These are phyloP conservation scores for Drosophila buzzatii DNA, from an alignment of 2,888 invertebrate species.

Conservation along the genomic window DNA sequence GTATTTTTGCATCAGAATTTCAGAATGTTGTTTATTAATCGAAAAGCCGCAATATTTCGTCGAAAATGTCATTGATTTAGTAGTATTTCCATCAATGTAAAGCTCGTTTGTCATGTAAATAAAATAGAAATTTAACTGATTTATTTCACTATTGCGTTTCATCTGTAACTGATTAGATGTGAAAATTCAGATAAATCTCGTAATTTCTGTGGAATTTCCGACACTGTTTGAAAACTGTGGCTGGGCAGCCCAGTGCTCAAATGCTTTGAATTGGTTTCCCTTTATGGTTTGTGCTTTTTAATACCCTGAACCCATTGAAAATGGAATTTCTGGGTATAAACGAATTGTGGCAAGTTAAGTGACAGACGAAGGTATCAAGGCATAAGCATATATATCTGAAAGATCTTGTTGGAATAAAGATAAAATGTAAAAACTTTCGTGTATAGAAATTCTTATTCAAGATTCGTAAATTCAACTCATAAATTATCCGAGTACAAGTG, in stretches of 20 bases:
- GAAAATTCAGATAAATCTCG: slow-evolving; percentile 8
- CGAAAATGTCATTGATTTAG: not conserved
- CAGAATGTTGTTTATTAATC: too few relatives aligned
- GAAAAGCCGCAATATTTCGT: too few relatives aligned
- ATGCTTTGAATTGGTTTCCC: slow-evolving; percentile 27
- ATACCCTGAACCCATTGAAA: not conserved
- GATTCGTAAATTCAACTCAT: not conserved
- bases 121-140: not conserved
- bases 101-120: not conserved
- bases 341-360: not conserved
- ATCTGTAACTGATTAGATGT: not conserved
- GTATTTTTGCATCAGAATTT: too few relatives aligned
- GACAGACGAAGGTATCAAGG: not conserved
- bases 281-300: slow-evolving; percentile 17
- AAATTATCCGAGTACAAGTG: too few relatives aligned
- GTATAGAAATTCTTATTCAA: not conserved
- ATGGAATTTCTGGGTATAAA: not conserved
- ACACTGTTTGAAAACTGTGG: slow-evolving; percentile 15
- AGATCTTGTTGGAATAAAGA: not conserved
- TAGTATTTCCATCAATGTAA: not conserved
- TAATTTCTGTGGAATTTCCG: slow-evolving; percentile 12
- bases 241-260: not conserved
- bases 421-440: not conserved
- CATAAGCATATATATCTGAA: not conserved
- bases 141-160: not conserved